phyloP scores from a whole-genome alignment of 2,113 vertebrate species.

The Isichthys henryi region DNA sequence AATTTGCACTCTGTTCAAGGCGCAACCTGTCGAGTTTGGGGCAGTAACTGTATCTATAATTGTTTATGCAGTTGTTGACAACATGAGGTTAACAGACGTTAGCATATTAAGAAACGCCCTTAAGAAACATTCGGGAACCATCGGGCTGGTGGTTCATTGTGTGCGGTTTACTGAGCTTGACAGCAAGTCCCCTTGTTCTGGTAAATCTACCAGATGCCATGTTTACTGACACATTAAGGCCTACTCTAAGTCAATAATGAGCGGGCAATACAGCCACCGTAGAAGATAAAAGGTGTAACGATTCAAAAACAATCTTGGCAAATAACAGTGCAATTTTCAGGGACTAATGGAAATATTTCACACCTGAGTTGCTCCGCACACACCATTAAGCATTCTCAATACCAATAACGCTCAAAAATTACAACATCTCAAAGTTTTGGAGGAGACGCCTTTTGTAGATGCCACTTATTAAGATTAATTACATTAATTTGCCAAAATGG shows the following conservation, averaged over 20 bases:
- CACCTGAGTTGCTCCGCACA: constrained; percentile 22
- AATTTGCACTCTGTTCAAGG: background rate
- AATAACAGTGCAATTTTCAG: constrained; percentile 32
- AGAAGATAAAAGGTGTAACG: constrained; percentile 28
- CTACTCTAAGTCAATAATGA: constrained; percentile 23
- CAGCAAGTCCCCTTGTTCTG: background rate
- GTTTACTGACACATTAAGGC: constrained; percentile 24
- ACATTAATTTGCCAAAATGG: constrained; percentile 27
- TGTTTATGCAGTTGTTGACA: background rate
- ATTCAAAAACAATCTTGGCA: constrained; percentile 35
- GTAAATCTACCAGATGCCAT: background rate
- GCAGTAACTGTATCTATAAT: background rate
- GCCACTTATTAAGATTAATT: constrained; percentile 22
- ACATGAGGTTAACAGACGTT: background rate
- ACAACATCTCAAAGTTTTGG: constrained; percentile 20
- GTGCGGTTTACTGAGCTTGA: background rate
- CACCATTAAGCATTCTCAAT: constrained; percentile 31
- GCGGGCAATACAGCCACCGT: constrained; percentile 5
- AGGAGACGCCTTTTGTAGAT: constrained; percentile 3
- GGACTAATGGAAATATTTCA: constrained; percentile 34
- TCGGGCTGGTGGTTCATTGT: background rate
- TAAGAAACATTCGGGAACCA: background rate
- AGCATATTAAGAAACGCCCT: background rate
- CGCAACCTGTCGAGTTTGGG: background rate
- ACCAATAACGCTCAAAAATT: constrained; percentile 3